Evolutionary conservation across 1,140 invertebrate species (phyloP).

Genomic region (Heliconius melpomene): DNA sequence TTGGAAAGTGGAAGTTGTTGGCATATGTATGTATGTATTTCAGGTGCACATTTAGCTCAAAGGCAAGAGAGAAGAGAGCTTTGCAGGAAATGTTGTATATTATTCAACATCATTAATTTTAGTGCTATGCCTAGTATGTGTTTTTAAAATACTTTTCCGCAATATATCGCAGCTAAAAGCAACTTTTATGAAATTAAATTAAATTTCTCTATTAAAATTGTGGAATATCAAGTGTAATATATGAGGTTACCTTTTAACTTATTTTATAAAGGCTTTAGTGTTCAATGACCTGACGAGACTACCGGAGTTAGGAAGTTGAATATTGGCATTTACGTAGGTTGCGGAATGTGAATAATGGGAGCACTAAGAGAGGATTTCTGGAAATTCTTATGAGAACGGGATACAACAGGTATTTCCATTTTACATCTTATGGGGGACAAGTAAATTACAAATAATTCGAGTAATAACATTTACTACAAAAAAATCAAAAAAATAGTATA

Average conservation of each 20-base stretch:
- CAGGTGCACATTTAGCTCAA: slow-evolving; percentile 33
- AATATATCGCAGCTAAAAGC: not conserved
- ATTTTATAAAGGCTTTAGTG: not conserved
- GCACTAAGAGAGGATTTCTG: too few relatives aligned
- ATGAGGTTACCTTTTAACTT: not conserved
- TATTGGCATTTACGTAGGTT: too few relatives aligned
- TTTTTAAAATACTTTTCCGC: not conserved
- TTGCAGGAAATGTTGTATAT: slow-evolving; percentile 24
- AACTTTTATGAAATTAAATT: not conserved
- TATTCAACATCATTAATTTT: slow-evolving; percentile 30
- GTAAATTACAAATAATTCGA: not conserved
- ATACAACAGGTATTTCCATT: too few relatives aligned
- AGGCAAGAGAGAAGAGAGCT: slow-evolving; percentile 21
- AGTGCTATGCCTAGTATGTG: not conserved
- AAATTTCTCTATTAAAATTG: not conserved
- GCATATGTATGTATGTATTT: slow-evolving; percentile 32
- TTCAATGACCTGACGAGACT: not conserved
- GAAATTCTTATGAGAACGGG: too few relatives aligned
- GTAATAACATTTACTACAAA: not conserved
- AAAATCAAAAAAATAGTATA: not conserved
- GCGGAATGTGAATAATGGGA: too few relatives aligned
- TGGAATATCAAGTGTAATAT: not conserved
- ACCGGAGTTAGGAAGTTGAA: too few relatives aligned
- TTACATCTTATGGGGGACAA: not conserved
- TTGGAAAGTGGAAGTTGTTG: slow-evolving; percentile 39